Conservation (phyloP, 92 coral and sea anemone genomes). For the Chrysogorgia sp. region DNA sequence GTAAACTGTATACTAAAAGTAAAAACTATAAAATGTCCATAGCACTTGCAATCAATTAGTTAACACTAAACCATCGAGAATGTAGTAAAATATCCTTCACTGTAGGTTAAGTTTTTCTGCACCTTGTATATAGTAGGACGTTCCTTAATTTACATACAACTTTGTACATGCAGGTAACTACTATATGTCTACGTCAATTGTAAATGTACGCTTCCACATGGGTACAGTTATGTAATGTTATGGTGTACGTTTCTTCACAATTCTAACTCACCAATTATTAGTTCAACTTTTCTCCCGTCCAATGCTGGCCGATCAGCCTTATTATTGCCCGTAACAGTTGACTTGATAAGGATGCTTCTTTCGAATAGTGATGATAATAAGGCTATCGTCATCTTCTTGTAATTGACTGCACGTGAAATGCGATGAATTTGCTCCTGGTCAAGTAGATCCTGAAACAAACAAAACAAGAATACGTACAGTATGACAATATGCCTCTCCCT, state of each 20-base stretch:
- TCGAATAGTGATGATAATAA: constrained; percentile 11
- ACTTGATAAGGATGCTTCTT: not conserved
- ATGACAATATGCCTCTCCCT: too few relatives aligned
- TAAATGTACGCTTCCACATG: not conserved
- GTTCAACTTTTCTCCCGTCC: not conserved
- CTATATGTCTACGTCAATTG: not conserved
- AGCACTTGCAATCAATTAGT: too few relatives aligned
- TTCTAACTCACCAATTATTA: not conserved
- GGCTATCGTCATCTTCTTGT: constrained; percentile 23
- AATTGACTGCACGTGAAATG: not conserved
- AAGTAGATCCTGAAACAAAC: not conserved
- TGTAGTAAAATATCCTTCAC: too few relatives aligned
- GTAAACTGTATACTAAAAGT: too few relatives aligned
- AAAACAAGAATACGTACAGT: too few relatives aligned
- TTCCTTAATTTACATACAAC: too few relatives aligned
- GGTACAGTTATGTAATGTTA: not conserved
- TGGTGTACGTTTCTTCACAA: not conserved
- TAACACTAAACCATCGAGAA: too few relatives aligned
- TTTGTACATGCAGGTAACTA: too few relatives aligned
- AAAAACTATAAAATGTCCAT: too few relatives aligned
- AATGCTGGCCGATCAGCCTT: constrained; percentile 13
- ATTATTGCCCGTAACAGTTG: constrained; percentile 10
- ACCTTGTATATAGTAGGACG: too few relatives aligned
- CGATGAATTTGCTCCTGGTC: not conserved
- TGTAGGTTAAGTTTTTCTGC: too few relatives aligned